A percentile compares a stretch with the other conserved stretches of the same genome.
Evolutionary conservation across 2,113 vertebrate species (phyloP).

Genomic region (Choloepus hoffmanni): DNA sequence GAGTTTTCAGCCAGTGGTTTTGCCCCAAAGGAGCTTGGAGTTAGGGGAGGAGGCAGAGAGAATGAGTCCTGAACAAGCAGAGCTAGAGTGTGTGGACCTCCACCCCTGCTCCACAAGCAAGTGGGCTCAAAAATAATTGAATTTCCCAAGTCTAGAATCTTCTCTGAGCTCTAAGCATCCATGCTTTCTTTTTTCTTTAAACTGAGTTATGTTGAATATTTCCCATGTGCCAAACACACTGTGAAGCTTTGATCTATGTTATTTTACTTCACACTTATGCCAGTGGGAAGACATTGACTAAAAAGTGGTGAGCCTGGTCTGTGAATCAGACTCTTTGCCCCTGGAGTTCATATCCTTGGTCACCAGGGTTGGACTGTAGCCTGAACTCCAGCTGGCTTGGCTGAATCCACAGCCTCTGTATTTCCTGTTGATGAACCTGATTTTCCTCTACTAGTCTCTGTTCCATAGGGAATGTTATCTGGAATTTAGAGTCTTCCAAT

Average conservation of each 20-base stretch:
- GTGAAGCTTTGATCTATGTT: neutral
- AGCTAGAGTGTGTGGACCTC: fast-evolving
- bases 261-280: neutral
- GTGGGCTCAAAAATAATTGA: neutral
- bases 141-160: neutral
- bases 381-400: neutral
- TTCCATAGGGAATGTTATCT: neutral
- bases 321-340: neutral
- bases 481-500: neutral
- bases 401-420: neutral
- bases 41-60: neutral
- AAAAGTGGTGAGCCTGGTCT: neutral
- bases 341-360: neutral
- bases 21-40: neutral
- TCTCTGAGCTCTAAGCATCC: neutral
- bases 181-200: neutral
- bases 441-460: neutral
- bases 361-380: neutral
- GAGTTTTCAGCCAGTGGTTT: neutral
- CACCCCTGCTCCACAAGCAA: neutral
- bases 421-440: neutral
- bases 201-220: neutral
- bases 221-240: neutral
- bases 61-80: neutral
- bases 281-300: neutral